These are phyloP conservation scores for Drosophila nigromelanica DNA, from an alignment of 1,140 invertebrate genomes.

Conservation along the genomic window DNA sequence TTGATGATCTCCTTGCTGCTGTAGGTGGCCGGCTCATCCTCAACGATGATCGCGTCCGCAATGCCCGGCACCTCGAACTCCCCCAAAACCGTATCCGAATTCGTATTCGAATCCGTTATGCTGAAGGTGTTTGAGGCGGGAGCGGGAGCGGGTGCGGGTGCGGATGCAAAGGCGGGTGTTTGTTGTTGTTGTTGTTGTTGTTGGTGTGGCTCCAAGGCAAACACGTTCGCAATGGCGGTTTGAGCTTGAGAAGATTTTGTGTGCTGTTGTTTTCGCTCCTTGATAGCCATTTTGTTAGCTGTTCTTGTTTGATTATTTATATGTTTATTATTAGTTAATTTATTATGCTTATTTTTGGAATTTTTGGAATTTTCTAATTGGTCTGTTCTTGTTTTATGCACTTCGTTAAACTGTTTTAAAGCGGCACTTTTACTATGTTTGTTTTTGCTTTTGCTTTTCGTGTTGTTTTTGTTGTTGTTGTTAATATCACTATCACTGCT, in stretches of 20 bases:
- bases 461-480: constrained; percentile 33
- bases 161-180: neutral
- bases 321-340: constrained; percentile 65
- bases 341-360: constrained; percentile 59
- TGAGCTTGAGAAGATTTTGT: constrained; percentile 38
- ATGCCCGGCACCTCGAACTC: constrained; percentile 58
- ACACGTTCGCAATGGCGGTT: constrained; percentile 47
- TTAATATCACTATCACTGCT: constrained; percentile 65
- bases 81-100: constrained; percentile 47
- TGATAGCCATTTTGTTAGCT: constrained; percentile 59
- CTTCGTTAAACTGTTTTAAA: constrained; percentile 70
- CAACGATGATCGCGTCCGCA: constrained; percentile 62
- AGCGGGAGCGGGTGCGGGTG: neutral
- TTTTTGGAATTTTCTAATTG: constrained; percentile 83
- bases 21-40: constrained; percentile 73
- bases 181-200: too few species aligned
- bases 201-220: constrained; percentile 25
- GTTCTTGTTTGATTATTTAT: constrained; percentile 44
- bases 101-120: constrained; percentile 18
- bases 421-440: constrained; percentile 64
- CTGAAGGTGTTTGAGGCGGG: neutral
- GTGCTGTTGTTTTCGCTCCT: constrained; percentile 49
- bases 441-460: neutral
- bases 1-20: constrained; percentile 77
- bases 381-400: constrained; percentile 80